phyloP scores from a whole-genome alignment of 2,113 vertebrate genomes.

The Albula goreensis region DNA sequence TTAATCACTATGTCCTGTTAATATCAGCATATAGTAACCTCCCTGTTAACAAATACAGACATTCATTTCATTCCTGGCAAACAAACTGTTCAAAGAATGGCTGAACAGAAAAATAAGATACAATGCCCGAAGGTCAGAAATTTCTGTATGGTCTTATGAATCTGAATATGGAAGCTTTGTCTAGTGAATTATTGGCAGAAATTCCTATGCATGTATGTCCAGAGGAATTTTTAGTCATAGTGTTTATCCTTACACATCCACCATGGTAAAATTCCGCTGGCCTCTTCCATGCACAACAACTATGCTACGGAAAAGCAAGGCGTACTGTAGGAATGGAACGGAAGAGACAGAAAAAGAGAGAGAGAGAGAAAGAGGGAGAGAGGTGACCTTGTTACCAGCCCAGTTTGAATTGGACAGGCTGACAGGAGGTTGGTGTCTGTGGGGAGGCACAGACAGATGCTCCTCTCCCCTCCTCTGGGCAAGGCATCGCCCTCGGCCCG shows the following conservation, averaged over 20 bases:
- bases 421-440: conserved; percentile 73
- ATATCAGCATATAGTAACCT: not conserved
- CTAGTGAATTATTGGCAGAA: not conserved
- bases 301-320: not conserved
- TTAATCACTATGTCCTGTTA: not conserved
- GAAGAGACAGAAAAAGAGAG: conserved; percentile 11
- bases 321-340: not conserved
- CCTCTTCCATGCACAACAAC: not conserved
- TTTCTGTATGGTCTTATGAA: not conserved
- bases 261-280: not conserved
- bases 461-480: conserved; percentile 62
- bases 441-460: conserved; percentile 77
- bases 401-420: conserved; percentile 70
- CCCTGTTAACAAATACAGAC: not conserved
- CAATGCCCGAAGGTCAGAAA: not conserved
- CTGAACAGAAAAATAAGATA: not conserved
- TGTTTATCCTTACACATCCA: not conserved
- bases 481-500: conserved; percentile 63
- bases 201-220: not conserved
- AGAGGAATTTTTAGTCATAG: not conserved
- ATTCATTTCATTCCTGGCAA: not conserved
- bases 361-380: conserved; percentile 18
- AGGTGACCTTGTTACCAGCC: conserved; percentile 67
- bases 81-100: not conserved
- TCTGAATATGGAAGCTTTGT: not conserved